A percentile compares a stretch with the other conserved stretches of the same genome.
These are phyloP conservation scores for Phrynocephalus vlangalii DNA, from an alignment of 2,797 vertebrate genomes.

Conservation along the genomic window DNA sequence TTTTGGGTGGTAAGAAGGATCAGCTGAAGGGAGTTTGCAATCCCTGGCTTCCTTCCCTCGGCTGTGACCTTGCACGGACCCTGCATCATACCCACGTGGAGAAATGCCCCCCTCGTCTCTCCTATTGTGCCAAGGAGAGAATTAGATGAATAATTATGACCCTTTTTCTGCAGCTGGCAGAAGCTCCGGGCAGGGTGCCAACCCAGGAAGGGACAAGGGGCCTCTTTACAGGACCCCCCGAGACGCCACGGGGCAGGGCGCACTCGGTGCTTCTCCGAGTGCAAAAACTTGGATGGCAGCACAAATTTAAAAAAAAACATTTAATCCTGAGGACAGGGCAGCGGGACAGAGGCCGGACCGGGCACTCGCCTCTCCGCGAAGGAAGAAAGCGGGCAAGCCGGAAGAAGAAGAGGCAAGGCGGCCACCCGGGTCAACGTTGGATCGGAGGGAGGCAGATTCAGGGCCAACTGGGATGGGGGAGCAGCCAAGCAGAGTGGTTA, in stretches of 20 bases:
- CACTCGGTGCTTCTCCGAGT: neutral
- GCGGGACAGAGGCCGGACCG: neutral
- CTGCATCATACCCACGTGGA: neutral
- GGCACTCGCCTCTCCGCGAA: too few relatives aligned
- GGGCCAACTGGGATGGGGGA: neutral
- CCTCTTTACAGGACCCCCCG: slow-evolving; percentile 20
- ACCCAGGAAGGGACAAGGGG: neutral
- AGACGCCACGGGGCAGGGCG: slow-evolving; percentile 1
- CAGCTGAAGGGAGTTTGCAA: neutral
- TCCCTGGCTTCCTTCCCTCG: too few relatives aligned
- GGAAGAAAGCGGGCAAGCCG: too few relatives aligned
- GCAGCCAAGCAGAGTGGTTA: too few relatives aligned
- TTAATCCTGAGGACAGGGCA: neutral
- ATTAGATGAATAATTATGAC: slow-evolving; percentile 18
- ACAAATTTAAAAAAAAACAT: neutral
- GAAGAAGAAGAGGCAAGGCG: too few relatives aligned
- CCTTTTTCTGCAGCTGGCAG: slow-evolving; percentile 22
- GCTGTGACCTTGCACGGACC: neutral
- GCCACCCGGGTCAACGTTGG: too few relatives aligned
- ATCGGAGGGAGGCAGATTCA: rapidly evolving
- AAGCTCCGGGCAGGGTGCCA: slow-evolving; percentile 5
- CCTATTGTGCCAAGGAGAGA: neutral
- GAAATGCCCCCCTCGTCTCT: neutral
- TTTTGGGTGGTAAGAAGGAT: neutral
- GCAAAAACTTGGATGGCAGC: slow-evolving; percentile 5